Evolutionary conservation across 2,113 vertebrate genomes (phyloP).

Genomic region (Brachypodius melanocephalos): DNA sequence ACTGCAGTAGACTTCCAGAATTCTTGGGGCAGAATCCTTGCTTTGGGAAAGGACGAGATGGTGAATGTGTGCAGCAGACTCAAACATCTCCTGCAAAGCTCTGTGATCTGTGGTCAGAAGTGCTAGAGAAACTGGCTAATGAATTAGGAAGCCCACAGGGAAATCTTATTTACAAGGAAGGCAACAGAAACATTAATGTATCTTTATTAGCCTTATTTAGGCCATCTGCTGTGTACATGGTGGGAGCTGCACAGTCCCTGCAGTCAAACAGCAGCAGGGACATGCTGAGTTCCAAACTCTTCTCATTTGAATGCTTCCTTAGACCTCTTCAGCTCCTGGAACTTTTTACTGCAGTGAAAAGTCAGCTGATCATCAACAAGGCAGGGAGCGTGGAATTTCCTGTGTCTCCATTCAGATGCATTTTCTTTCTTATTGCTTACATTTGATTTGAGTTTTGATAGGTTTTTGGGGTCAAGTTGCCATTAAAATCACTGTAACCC

Average conservation of each 20-base stretch:
- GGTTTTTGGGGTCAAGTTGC: not conserved
- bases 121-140: not conserved
- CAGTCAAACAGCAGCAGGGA: conserved; percentile 17
- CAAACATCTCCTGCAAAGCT: not conserved
- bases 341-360: not conserved
- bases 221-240: not conserved
- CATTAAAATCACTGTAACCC: not conserved
- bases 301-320: not conserved
- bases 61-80: not conserved
- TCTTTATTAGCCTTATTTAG: conserved; percentile 26
- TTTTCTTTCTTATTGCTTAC: not conserved
- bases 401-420: not conserved
- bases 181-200: conserved; percentile 18
- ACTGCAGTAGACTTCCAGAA: fast-evolving
- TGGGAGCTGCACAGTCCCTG: not conserved
- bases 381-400: not conserved
- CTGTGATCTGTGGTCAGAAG: not conserved
- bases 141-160: conserved; percentile 11
- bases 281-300: not conserved
- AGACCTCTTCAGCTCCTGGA: not conserved
- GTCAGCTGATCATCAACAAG: not conserved
- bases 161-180: conserved; percentile 56
- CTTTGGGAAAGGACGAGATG: not conserved
- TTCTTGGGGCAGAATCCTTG: not conserved
- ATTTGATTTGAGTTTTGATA: not conserved